Evolutionary conservation across 2,113 vertebrate species (phyloP).

Genomic region (Ondatra zibethicus): DNA sequence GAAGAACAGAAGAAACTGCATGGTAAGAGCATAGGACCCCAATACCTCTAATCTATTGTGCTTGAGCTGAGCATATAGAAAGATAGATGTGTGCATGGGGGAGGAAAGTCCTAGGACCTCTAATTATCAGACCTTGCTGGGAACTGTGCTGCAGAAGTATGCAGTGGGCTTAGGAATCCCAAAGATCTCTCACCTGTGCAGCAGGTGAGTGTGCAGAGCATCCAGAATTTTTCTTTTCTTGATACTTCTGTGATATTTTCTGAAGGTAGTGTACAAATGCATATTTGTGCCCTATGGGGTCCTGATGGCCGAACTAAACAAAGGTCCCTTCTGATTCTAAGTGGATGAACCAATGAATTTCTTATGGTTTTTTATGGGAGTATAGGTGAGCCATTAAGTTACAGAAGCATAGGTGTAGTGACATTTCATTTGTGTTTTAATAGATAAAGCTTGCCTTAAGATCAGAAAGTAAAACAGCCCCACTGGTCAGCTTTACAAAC

Average conservation of each 20-base stretch:
- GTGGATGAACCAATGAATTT: neutral
- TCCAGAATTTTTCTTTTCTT: neutral
- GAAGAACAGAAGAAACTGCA: neutral
- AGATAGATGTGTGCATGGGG: neutral
- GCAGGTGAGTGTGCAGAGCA: neutral
- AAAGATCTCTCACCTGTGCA: neutral
- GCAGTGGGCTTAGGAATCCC: neutral
- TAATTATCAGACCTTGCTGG: neutral
- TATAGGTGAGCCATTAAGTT: neutral
- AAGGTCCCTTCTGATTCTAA: neutral
- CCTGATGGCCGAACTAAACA: neutral
- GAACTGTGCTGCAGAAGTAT: neutral
- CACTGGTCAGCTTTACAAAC: too few species aligned
- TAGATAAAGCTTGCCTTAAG: too few species aligned
- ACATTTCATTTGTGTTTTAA: too few species aligned
- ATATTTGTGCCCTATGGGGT: too few species aligned
- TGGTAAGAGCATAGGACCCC: neutral
- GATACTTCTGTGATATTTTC: neutral
- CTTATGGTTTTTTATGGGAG: neutral
- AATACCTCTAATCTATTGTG: neutral
- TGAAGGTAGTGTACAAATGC: neutral
- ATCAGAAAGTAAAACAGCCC: too few species aligned
- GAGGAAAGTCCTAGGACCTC: neutral
- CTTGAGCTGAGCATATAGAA: neutral
- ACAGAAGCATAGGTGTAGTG: neutral